Conservation (phyloP, 2,113 vertebrate genomes). For the Solenodon paradoxus region DNA sequence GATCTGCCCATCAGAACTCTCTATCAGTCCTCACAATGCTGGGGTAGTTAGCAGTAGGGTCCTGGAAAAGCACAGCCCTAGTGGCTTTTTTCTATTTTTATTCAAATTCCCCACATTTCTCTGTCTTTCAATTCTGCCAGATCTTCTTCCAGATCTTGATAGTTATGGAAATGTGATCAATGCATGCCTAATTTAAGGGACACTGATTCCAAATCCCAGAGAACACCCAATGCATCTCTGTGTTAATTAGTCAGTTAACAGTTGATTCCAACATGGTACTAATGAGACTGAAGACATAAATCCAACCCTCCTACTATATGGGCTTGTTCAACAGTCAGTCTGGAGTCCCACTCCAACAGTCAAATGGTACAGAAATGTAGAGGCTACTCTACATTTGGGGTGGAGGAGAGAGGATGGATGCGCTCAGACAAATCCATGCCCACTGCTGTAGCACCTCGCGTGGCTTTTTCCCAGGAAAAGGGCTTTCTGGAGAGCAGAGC, state of each 20-base stretch:
- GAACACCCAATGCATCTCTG: constrained; percentile 48
- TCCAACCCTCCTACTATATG: constrained; percentile 68
- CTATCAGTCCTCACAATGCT: not conserved
- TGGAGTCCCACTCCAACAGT: not conserved
- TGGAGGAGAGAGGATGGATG: not conserved
- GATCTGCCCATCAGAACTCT: not conserved
- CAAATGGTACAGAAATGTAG: not conserved
- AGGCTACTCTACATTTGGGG: not conserved
- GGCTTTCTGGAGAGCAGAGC: not conserved
- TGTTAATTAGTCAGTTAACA: constrained; percentile 67
- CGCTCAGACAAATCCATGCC: not conserved
- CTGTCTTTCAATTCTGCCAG: constrained; percentile 48
- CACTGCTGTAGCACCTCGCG: rapidly evolving
- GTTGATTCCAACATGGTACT: constrained; percentile 65
- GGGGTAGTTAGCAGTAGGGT: rapidly evolving
- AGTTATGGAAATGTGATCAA: constrained; percentile 36
- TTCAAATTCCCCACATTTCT: not conserved
- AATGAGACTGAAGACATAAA: constrained; percentile 67
- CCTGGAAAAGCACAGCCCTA: not conserved
- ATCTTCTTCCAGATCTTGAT: constrained; percentile 36
- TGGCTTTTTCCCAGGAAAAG: not conserved
- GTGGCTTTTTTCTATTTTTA: not conserved
- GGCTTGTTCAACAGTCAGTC: constrained; percentile 48
- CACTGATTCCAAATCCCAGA: constrained; percentile 70
- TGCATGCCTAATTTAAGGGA: constrained; percentile 68